A percentile compares a stretch with the other conserved stretches of the same genome.
Conservation (phyloP, 1,140 invertebrate species). For the Cylas formicarius region DNA sequence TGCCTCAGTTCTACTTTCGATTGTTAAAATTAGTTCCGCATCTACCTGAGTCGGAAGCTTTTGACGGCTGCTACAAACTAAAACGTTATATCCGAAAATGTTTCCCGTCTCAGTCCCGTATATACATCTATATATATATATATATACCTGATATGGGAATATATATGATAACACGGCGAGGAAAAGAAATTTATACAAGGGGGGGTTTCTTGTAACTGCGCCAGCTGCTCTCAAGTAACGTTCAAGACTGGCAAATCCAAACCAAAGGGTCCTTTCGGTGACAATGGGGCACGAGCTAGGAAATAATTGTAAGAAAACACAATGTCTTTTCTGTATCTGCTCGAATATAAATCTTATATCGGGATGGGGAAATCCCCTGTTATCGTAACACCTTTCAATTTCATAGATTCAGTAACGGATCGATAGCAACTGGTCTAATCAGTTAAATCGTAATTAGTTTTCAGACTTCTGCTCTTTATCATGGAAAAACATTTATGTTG, state of each 20-base stretch:
- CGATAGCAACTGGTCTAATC: too few species aligned
- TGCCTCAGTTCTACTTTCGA: slow-evolving; percentile 18
- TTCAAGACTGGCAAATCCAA: slow-evolving; percentile 23
- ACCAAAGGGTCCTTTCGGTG: slow-evolving; percentile 17
- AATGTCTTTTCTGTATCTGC: slow-evolving; percentile 23
- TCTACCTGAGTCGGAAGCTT: slow-evolving; percentile 22
- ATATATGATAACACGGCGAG: slow-evolving; percentile 20
- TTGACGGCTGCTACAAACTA: slow-evolving; percentile 24
- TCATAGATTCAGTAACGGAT: too few species aligned
- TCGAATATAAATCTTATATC: slow-evolving; percentile 23
- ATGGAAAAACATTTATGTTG: too few species aligned
- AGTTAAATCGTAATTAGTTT: too few species aligned
- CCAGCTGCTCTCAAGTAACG: slow-evolving; percentile 20
- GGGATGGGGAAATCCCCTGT: slow-evolving; percentile 16
- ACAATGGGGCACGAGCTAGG: slow-evolving; percentile 25
- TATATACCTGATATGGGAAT: slow-evolving; percentile 22
- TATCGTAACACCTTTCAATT: too few species aligned
- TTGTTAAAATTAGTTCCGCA: slow-evolving; percentile 23
- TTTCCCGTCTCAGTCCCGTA: slow-evolving; percentile 6
- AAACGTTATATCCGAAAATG: slow-evolving; percentile 20
- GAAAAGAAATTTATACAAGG: slow-evolving; percentile 22
- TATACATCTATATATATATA: too few species aligned
- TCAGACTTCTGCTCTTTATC: too few species aligned
- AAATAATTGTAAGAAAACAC: slow-evolving; percentile 24
- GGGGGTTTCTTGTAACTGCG: slow-evolving; percentile 12